These are phyloP conservation scores for Yponomeuta malinellus DNA, from an alignment of 2,888 invertebrate genomes.

Conservation along the genomic window DNA sequence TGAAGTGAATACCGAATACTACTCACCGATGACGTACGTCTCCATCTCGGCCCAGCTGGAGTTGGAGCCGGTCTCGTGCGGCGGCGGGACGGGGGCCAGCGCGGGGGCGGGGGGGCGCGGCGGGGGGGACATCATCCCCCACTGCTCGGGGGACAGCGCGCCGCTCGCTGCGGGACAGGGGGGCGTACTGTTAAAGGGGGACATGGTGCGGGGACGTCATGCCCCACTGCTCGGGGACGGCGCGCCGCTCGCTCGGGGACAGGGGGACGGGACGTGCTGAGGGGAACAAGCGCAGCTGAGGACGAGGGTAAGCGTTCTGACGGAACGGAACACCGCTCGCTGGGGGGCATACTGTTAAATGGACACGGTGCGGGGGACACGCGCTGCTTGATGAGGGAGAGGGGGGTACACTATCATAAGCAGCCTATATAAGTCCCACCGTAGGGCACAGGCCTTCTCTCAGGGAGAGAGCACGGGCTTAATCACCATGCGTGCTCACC, in stretches of 20 bases:
- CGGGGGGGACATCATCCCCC: constrained; percentile 67
- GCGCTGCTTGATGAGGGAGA: no score
- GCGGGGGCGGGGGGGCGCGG: constrained; percentile 38
- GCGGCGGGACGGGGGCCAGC: constrained; percentile 28
- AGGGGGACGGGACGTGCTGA: constrained; percentile 20
- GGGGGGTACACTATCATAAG: no score
- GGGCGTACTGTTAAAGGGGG: constrained; percentile 28
- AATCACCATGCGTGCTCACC: no score
- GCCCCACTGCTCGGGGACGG: constrained; percentile 46
- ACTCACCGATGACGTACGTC: constrained; percentile 86
- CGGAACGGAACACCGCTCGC: no score
- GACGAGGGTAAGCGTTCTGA: no score
- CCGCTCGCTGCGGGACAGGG: constrained; percentile 29
- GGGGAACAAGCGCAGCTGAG: no score
- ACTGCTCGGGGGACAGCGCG: constrained; percentile 40
- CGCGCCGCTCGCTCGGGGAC: constrained; percentile 29
- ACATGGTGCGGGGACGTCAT: constrained; percentile 62
- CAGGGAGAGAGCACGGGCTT: no score
- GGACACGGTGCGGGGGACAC: no score
- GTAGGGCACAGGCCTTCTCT: no score
- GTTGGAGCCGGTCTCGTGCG: constrained; percentile 81
- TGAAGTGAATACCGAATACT: no score
- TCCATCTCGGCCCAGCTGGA: constrained; percentile 95
- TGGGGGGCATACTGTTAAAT: no score
- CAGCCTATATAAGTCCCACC: no score